These are phyloP conservation scores for Kuschelorhynchus macadamiae DNA, from an alignment of 2,888 invertebrate genomes.

Conservation along the genomic window DNA sequence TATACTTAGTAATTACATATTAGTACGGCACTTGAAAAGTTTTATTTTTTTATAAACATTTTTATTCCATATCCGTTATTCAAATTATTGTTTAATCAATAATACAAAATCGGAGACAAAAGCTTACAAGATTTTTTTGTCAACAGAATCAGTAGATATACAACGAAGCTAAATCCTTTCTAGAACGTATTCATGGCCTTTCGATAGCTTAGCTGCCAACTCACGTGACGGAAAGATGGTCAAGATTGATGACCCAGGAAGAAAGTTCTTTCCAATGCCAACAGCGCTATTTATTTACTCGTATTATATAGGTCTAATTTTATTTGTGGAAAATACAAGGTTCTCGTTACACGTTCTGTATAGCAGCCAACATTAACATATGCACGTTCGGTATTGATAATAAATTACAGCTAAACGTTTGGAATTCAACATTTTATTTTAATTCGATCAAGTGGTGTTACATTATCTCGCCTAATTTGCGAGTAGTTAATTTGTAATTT, in stretches of 20 bases:
- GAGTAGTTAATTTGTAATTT: neutral
- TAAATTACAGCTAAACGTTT: neutral
- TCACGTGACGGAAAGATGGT: too few species aligned
- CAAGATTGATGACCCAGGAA: constrained; percentile 7
- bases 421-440: constrained; percentile 6
- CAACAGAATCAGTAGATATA: too few species aligned
- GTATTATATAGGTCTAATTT: neutral
- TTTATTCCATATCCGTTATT: too few species aligned
- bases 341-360: neutral
- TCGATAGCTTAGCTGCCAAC: too few species aligned
- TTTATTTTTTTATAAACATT: too few species aligned
- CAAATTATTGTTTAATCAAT: too few species aligned
- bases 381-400: neutral
- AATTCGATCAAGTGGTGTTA: constrained; percentile 2
- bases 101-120: too few species aligned
- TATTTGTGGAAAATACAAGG: neutral
- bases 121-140: too few species aligned
- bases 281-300: neutral
- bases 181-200: too few species aligned
- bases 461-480: neutral
- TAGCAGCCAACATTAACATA: neutral
- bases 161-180: too few species aligned
- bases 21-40: too few species aligned
- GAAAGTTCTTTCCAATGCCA: neutral
- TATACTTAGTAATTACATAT: too few species aligned